Percentiles rank a stretch among this genome's conserved stretches.
These are phyloP conservation scores for Synergus umbraculus DNA, from an alignment of 2,888 invertebrate species.

Conservation along the genomic window DNA sequence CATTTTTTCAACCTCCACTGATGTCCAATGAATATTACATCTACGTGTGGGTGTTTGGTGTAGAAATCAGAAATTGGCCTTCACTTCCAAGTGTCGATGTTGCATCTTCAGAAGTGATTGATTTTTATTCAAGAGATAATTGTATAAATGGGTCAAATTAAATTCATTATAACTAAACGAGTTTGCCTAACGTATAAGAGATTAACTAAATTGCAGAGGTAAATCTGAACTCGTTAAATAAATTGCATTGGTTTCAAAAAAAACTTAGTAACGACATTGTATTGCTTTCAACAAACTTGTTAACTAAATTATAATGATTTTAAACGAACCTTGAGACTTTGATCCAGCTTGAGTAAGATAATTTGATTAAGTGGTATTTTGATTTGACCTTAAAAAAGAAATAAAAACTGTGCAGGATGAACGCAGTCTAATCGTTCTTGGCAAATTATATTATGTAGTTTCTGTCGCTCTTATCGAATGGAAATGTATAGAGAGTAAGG, in stretches of 20 bases:
- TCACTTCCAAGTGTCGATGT: not conserved
- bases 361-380: not conserved
- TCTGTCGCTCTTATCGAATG: conserved; percentile 29
- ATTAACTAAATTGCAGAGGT: not conserved
- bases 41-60: conserved; percentile 25
- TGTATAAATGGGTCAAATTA: not conserved
- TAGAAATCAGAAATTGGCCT: conserved; percentile 35
- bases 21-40: conserved; percentile 35
- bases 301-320: not conserved
- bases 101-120: not conserved
- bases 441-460: conserved; percentile 34
- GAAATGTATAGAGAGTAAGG: not conserved
- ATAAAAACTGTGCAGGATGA: not conserved
- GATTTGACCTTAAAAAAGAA: not conserved
- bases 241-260: not conserved
- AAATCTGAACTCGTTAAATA: not conserved
- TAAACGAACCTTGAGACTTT: not conserved
- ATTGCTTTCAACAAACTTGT: not conserved
- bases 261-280: not conserved
- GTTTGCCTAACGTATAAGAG: not conserved
- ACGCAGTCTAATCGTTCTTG: not conserved
- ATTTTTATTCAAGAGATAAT: not conserved
- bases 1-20: conserved; percentile 25
- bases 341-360: not conserved
- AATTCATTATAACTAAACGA: not conserved